phyloP scores from a whole-genome alignment of 2,113 vertebrate genomes.

The Lagopus leucura region DNA sequence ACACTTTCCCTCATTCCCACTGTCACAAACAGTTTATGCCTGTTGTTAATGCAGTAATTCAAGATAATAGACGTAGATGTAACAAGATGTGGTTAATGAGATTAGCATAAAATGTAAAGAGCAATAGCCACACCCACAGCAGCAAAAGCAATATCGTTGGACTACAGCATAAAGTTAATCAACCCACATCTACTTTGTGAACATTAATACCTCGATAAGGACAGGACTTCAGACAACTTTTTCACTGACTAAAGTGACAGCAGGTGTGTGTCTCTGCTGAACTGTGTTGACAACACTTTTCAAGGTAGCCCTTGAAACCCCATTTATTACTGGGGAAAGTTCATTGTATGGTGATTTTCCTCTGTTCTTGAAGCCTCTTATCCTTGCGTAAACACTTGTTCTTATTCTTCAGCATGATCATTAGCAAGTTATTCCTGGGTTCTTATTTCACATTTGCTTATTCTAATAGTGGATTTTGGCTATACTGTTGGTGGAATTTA shows the following conservation, averaged over 20 bases:
- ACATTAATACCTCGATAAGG: neutral
- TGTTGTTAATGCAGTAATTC: neutral
- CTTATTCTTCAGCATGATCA: neutral
- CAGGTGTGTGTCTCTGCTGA: neutral
- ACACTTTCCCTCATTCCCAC: neutral
- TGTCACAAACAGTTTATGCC: neutral
- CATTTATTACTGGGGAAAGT: constrained; percentile 15
- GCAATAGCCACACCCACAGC: constrained; percentile 11
- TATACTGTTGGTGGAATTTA: neutral
- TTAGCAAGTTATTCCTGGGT: neutral
- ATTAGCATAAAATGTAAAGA: neutral
- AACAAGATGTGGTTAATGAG: constrained; percentile 8
- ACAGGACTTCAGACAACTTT: constrained; percentile 5
- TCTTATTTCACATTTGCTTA: neutral
- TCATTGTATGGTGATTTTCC: neutral
- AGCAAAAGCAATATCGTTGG: neutral
- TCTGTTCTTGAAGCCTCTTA: neutral
- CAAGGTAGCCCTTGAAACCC: neutral
- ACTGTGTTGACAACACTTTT: neutral
- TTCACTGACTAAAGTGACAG: neutral
- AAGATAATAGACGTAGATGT: neutral
- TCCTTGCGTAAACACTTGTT: neutral
- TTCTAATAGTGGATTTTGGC: neutral
- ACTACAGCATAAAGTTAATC: neutral
- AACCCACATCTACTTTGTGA: neutral